A percentile compares a stretch with the other conserved stretches of the same genome.
phyloP scores from a whole-genome alignment of 2,113 vertebrate genomes.

The Corythornis madagascariensis region DNA sequence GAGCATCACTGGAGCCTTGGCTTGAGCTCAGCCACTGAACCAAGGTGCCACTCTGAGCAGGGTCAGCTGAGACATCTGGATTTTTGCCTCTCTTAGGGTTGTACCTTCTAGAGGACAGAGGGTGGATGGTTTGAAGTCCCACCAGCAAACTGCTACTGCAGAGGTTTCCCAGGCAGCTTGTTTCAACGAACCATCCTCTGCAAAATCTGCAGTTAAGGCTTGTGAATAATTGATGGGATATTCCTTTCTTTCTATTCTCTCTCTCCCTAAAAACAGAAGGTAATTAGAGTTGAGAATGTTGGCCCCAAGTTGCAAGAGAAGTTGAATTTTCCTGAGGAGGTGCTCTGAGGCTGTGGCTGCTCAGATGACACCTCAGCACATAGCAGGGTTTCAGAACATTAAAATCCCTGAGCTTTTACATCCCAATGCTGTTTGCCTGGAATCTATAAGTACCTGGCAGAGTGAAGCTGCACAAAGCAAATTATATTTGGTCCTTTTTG shows the following conservation, averaged over 20 bases:
- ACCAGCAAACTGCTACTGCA: background rate
- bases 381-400: slow-evolving; percentile 50
- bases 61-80: background rate
- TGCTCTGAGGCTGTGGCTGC: background rate
- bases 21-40: background rate
- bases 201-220: background rate
- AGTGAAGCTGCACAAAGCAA: slow-evolving; percentile 43
- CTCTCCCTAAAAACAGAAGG: background rate
- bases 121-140: background rate
- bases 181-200: background rate
- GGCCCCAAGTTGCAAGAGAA: background rate
- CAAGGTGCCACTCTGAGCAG: background rate
- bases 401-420: slow-evolving; percentile 51
- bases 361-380: slow-evolving; percentile 36
- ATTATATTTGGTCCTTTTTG: slow-evolving; percentile 70
- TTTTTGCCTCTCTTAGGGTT: background rate
- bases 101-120: background rate
- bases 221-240: background rate
- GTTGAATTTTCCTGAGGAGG: background rate
- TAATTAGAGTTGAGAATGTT: background rate
- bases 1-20: background rate
- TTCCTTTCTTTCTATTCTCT: background rate
- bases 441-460: slow-evolving; percentile 55
- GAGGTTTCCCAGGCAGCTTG: background rate
- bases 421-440: slow-evolving; percentile 46